A percentile compares a stretch with the other conserved stretches of the same genome.
phyloP scores from a whole-genome alignment of 2,113 vertebrate genomes.

The Herpetotheres cachinnans region DNA sequence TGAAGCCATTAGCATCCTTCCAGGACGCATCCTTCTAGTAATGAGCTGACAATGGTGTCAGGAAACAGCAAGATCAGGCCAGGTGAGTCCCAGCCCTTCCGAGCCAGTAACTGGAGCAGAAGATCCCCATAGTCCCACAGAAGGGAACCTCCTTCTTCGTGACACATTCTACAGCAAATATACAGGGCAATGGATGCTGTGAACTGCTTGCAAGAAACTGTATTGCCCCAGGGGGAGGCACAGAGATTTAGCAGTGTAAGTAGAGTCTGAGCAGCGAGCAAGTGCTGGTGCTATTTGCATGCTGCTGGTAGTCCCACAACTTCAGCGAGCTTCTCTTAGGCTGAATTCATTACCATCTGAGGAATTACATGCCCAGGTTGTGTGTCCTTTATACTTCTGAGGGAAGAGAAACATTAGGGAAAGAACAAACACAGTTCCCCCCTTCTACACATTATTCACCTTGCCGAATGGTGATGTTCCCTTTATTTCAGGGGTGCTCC shows the following conservation, averaged over 20 bases:
- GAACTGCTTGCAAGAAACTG: neutral
- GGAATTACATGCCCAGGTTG: neutral
- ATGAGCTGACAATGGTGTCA: neutral
- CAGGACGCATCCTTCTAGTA: neutral
- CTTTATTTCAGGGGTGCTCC: neutral
- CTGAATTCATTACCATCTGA: neutral
- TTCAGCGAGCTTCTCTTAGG: neutral
- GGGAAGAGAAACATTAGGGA: neutral
- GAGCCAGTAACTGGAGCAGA: neutral
- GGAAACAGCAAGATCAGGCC: neutral
- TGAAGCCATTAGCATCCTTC: neutral
- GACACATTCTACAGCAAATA: neutral
- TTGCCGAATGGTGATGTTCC: neutral
- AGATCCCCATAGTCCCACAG: neutral
- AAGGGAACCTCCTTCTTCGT: neutral
- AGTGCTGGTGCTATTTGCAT: neutral
- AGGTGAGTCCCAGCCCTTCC: neutral
- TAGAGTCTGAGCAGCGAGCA: neutral
- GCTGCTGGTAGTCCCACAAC: neutral
- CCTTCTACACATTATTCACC: neutral
- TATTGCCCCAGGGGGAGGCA: neutral
- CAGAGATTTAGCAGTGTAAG: neutral
- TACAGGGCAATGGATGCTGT: neutral
- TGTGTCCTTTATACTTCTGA: neutral
- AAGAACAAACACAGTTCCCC: neutral